Base-by-base conservation (phyloP, 2,797 vertebrate genomes). In the Helarctos malayanus region DNA sequence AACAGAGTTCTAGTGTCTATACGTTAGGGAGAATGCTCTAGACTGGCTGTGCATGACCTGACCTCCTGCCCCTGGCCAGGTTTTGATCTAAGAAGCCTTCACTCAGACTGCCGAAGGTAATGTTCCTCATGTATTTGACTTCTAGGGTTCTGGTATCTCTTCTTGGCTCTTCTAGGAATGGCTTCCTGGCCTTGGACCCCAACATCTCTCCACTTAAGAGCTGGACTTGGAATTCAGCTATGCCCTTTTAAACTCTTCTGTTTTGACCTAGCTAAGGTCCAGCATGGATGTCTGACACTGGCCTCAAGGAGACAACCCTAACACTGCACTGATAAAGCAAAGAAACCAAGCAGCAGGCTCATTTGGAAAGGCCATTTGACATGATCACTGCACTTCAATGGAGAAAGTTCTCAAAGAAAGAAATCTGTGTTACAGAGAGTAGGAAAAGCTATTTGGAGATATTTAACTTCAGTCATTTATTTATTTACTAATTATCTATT, bases 351-450 rank as follows among this genome's bases (percentile, higher is more conserved):
- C 0, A 87, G 19, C 61, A 59, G 13, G 19, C 5, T 65, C 32
- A 68, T 65, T 23, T 73, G 2, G 54, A 93, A 45, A 49, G 45
- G 32, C 21, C 32, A 76, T 63, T 7, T 23, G 63, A 82, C 56
- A 91, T 21, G 49, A 69, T 71, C 68, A 78, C 35, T 90, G 18
- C 3, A 56, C n/a, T 52, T 54, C 54, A 89, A 14, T 61, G 65
- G 82, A 82, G 18, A 80, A 89, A 59, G 32, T 79, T 79, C 35
- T 96, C 32, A 82, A 71, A 59, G 52, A 27, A 79, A 84, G 92
- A 52, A 54, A 4, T n/a, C n/a, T 82, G 8, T 57, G 29, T 27
- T 56, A 3, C 49, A 49, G 7, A 82, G 27, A 88, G 15, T 25
- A 47, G 81, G 59, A 71, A 95, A 89, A 91, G 5, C 10, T 78